phyloP scores from a whole-genome alignment of 2,797 vertebrate genomes.

The Hybognathus amarus region DNA sequence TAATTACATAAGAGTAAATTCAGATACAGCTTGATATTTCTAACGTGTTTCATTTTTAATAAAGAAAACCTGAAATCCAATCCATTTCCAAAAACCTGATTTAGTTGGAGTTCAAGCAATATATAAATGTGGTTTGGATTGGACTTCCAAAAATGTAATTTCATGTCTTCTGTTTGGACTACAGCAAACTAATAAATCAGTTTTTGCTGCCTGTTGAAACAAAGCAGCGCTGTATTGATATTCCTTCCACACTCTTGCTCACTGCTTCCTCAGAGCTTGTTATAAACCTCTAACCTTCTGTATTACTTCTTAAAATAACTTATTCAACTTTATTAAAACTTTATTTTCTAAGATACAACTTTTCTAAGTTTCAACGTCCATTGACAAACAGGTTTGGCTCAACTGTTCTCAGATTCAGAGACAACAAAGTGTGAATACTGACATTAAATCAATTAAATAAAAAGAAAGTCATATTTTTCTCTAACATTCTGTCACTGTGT shows the following conservation, averaged over 20 bases:
- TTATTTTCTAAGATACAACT: not conserved
- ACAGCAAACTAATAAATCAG: not conserved
- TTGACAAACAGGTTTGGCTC: not conserved
- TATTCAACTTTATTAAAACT: not conserved
- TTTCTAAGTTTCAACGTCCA: rapidly evolving
- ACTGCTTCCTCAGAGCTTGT: not conserved
- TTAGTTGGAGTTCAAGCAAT: not conserved
- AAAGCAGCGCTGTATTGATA: not conserved
- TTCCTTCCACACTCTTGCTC: not conserved
- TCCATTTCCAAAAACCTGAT: not conserved
- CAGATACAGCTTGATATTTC: not conserved
- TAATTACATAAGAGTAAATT: not conserved
- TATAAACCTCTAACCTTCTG: not conserved
- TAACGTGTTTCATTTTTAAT: not conserved
- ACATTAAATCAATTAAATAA: not conserved
- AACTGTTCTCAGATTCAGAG: not conserved
- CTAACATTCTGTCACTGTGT: not conserved
- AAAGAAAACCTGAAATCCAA: not conserved
- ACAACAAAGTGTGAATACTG: not conserved
- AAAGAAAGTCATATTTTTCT: not conserved
- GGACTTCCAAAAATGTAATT: not conserved
- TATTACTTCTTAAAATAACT: not conserved
- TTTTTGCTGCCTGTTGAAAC: not conserved
- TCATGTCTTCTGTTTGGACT: not conserved
- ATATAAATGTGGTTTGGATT: not conserved